Evolutionary conservation across 2,888 invertebrate genomes (phyloP), one percentile per base, ranked within the genome.

Genomic region (Agrochola litura): DNA sequence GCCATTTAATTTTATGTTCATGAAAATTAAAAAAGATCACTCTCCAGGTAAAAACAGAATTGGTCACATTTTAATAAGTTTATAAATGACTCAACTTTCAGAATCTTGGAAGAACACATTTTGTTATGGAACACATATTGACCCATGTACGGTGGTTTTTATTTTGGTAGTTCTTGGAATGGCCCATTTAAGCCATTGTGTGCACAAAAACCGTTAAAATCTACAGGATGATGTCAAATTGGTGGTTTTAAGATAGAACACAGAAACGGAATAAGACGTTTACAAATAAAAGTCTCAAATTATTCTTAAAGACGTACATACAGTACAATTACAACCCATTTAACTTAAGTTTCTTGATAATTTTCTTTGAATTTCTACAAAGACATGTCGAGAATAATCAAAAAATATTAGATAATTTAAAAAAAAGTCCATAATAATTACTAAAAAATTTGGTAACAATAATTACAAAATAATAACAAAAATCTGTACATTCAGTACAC

Each of bases 401-500:
- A 78, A 86, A 77, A 65, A 52, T 49, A 75, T 25, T 52, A 64
- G 6, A 65, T 72, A 63, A 80, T 77, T 79, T 76, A 86, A 73
- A 87, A 80, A 82, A 81, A 79, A 58, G 81, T 84, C 82, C 58
- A 76, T 66, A 73, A 58, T 82, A 76, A 79, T 74, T 72, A 86
- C 67, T 70, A 46, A 75, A 73, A 74, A 87, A 84, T 90, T 89
- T 90, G 91, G 91, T 91, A 91, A 91, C 89, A 85, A 49, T 83
- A 67, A 75, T 77, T 86, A 86, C n/a, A 88, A 86, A 90, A 88
- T 89, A 88, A 84, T 87, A 87, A 85, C 84, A 89, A 89, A 89
- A 89, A 89, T 84, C 86, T 89, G 89, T 89, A 91, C 89, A 77
- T 88, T 78, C 79, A 84, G 90, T 89, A 90, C 89, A 90, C 82